Evolutionary conservation across 2,888 invertebrate genomes (phyloP).

Genomic region (Arge pagana): DNA sequence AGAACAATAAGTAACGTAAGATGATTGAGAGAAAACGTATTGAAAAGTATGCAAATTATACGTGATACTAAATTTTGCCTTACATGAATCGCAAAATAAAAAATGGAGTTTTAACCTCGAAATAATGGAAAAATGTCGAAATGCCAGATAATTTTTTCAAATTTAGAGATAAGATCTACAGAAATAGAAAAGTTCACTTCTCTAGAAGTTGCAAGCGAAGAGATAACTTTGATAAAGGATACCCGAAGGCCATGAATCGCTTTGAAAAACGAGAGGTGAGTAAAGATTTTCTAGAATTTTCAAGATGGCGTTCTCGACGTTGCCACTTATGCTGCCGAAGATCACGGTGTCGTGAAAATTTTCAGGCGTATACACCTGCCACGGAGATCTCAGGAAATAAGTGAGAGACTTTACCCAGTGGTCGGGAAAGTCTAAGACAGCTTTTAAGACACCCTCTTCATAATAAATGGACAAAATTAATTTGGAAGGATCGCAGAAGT

Average conservation of each 20-base stretch:
- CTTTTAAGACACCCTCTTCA: constrained; percentile 62
- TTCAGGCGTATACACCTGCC: constrained; percentile 46
- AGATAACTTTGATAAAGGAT: constrained; percentile 43
- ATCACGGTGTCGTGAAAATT: constrained; percentile 45
- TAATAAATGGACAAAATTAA: constrained; percentile 70
- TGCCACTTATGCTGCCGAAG: constrained; percentile 42
- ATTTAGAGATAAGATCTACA: too few species aligned
- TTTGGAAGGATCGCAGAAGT: constrained; percentile 67
- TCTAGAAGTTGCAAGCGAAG: too few species aligned
- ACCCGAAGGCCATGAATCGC: constrained; percentile 62
- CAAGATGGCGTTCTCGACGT: constrained; percentile 36
- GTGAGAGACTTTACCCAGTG: constrained; percentile 66
- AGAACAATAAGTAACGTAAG: too few species aligned
- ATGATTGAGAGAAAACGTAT: too few species aligned
- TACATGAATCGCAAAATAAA: background rate
- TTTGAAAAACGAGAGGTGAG: constrained; percentile 59
- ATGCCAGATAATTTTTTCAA: too few species aligned
- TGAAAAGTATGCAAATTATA: background rate
- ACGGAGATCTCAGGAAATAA: constrained; percentile 67
- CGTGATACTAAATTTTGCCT: background rate
- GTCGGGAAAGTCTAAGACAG: constrained; percentile 65
- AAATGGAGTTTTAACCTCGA: too few species aligned
- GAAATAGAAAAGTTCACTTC: too few species aligned
- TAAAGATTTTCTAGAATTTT: constrained; percentile 49
- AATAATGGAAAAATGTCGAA: too few species aligned